Percentiles rank a stretch among this genome's conserved stretches.
phyloP scores from a whole-genome alignment of 2,888 invertebrate genomes.

The Acrocera orbiculus region DNA sequence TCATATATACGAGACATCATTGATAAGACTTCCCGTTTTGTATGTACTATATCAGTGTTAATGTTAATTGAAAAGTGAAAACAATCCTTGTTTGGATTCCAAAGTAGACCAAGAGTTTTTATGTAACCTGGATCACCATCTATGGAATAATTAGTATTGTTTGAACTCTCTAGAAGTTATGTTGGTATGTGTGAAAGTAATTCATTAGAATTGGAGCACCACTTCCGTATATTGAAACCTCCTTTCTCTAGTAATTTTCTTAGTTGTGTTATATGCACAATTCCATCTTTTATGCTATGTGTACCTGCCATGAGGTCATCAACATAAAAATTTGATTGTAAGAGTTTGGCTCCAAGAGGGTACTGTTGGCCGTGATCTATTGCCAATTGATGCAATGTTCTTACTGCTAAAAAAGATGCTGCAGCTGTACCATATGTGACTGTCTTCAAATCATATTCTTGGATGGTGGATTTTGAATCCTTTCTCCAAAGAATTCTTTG shows the following conservation, averaged over 20 bases:
- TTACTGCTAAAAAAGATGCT: slow-evolving; percentile 6
- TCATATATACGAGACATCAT: slow-evolving; percentile 4
- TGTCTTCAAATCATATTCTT: slow-evolving; percentile 5
- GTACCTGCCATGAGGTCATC: slow-evolving; percentile 7
- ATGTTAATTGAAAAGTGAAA: slow-evolving; percentile 1
- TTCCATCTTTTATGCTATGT: not conserved
- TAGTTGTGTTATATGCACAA: not conserved
- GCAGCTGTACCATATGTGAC: slow-evolving; percentile 6
- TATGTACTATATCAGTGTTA: not conserved
- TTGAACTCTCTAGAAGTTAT: not conserved
- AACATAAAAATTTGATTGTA: slow-evolving; percentile 7
- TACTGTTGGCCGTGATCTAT: slow-evolving; percentile 1
- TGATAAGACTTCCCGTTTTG: slow-evolving; percentile 2
- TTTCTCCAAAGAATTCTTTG: slow-evolving; percentile 8
- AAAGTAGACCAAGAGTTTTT: slow-evolving; percentile 2
- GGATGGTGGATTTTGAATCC: not conserved
- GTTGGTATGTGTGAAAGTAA: not conserved
- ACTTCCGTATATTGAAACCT: slow-evolving; percentile 5
- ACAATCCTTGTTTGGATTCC: slow-evolving; percentile 2
- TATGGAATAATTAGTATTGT: not conserved
- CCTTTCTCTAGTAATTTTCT: not conserved
- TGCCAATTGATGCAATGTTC: slow-evolving; percentile 5
- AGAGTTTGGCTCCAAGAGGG: slow-evolving; percentile 6
- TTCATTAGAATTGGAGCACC: no score
- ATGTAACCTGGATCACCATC: not conserved